Percentiles rank a stretch among this genome's conserved stretches.
These are phyloP conservation scores for Drosophila kambysellisi DNA, from an alignment of 2,888 invertebrate genomes.

Conservation along the genomic window DNA sequence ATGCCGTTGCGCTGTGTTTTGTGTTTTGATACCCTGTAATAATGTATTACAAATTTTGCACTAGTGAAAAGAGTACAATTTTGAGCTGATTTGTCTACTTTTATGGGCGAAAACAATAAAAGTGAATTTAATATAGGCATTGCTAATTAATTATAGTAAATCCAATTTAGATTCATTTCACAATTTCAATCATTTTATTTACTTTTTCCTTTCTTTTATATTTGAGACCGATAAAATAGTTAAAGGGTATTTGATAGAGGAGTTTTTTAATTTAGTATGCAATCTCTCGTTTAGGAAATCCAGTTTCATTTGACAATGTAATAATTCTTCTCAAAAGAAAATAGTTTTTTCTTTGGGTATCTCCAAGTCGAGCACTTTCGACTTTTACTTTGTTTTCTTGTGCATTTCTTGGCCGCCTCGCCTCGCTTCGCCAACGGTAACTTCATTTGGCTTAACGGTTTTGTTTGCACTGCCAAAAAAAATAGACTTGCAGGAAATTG, in stretches of 20 bases:
- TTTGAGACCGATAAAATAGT: neutral
- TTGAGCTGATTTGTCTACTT: neutral
- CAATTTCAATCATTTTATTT: neutral
- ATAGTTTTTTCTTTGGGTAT: neutral
- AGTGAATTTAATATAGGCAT: neutral
- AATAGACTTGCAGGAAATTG: constrained; percentile 79
- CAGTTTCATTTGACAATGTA: neutral
- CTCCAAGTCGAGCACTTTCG: neutral
- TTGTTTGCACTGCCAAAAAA: constrained; percentile 24
- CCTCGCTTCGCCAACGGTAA: constrained; percentile 29
- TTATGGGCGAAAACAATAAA: neutral
- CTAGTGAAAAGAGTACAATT: neutral
- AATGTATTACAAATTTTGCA: no score
- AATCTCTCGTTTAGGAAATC: neutral
- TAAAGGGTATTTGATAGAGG: neutral
- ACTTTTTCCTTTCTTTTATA: rapidly evolving
- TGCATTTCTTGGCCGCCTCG: constrained; percentile 17
- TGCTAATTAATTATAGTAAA: neutral
- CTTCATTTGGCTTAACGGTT: constrained; percentile 23
- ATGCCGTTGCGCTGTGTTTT: constrained; percentile 6
- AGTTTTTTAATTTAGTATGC: neutral
- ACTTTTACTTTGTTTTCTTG: constrained; percentile 14
- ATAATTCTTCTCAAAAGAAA: neutral
- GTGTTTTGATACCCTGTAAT: constrained; percentile 2
- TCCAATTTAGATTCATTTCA: neutral